Evolutionary conservation across 1,140 invertebrate species (phyloP).

Genomic region (Sitodiplosis mosellana): DNA sequence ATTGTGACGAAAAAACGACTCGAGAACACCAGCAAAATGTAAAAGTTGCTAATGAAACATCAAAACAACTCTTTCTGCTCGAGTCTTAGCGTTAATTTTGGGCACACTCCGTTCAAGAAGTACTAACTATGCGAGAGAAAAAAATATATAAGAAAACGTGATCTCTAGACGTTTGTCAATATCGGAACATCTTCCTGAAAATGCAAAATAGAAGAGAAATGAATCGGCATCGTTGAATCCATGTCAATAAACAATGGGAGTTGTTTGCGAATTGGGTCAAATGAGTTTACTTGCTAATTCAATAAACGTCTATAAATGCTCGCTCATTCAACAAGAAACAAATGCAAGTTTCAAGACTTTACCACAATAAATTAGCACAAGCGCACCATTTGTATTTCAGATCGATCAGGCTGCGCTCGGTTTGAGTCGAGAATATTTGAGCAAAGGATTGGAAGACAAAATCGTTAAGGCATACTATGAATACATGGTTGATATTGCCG

Average conservation of each 20-base stretch:
- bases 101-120: too few species aligned
- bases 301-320: too few species aligned
- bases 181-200: background rate
- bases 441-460: constrained; percentile 63
- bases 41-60: too few species aligned
- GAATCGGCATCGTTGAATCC: too few species aligned
- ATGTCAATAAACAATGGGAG: background rate
- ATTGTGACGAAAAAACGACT: too few species aligned
- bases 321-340: too few species aligned
- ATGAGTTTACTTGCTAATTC: background rate
- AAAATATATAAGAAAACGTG: too few species aligned
- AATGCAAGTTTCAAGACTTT: background rate
- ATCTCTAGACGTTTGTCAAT: too few species aligned
- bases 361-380: background rate
- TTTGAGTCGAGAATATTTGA: constrained; percentile 72
- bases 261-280: background rate
- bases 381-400: constrained; percentile 27
- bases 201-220: too few species aligned
- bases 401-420: constrained; percentile 83
- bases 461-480: constrained; percentile 60
- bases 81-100: too few species aligned
- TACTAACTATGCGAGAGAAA: background rate
- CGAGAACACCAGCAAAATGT: too few species aligned
- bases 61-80: too few species aligned
- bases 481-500: constrained; percentile 76